Conservation (phyloP, 2,113 vertebrate species). For the Mustelus asterias region DNA sequence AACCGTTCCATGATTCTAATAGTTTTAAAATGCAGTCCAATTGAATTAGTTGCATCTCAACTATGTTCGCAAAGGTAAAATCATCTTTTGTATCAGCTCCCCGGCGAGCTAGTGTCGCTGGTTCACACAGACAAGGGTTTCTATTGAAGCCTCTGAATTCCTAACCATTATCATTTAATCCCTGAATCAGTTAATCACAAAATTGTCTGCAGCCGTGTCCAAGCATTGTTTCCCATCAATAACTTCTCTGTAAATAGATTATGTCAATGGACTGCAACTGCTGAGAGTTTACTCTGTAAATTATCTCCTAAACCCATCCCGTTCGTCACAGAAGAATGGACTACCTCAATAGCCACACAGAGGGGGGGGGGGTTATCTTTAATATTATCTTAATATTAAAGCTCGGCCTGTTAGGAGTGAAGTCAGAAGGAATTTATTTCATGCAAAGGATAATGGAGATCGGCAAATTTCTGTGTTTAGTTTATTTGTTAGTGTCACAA, state of each 20-base stretch:
- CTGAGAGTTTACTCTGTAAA: not conserved
- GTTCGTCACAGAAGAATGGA: not conserved
- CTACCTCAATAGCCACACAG: not conserved
- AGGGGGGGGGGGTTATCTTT: too few species aligned
- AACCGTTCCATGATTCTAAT: not conserved
- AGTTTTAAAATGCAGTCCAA: not conserved
- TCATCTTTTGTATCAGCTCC: not conserved
- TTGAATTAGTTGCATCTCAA: not conserved
- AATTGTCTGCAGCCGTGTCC: not conserved
- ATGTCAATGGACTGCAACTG: not conserved
- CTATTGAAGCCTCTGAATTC: not conserved
- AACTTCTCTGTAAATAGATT: not conserved
- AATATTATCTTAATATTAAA: not conserved
- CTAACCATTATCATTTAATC: constrained; percentile 6
- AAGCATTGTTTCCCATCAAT: not conserved
- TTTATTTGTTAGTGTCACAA: too few species aligned
- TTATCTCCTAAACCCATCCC: not conserved
- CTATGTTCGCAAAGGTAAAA: not conserved
- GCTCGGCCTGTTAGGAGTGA: not conserved
- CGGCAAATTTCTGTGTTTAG: not conserved
- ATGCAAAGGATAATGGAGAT: not conserved
- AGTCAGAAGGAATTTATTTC: not conserved
- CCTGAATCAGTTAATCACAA: not conserved
- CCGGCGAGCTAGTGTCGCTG: not conserved
- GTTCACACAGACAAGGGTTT: not conserved